Conservation (phyloP, 2,888 invertebrate genomes). For the Ceriagrion tenellum region DNA sequence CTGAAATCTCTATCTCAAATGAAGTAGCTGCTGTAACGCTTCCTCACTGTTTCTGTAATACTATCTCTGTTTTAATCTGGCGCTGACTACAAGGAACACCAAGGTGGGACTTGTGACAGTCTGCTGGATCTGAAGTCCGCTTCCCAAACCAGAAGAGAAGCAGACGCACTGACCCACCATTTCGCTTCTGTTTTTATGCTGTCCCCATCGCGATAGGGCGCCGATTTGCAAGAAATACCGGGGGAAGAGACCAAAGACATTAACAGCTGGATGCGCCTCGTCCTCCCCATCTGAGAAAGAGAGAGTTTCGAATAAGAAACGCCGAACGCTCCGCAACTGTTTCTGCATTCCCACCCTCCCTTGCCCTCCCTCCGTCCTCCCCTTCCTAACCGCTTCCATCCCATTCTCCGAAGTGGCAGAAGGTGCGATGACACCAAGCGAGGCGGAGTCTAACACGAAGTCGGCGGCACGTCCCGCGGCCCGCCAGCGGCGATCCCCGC, state of each 20-base stretch:
- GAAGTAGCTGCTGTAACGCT: no score
- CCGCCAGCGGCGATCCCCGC: background rate
- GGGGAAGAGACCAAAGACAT: no score
- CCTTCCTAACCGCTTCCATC: background rate
- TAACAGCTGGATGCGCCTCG: no score
- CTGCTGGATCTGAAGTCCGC: no score
- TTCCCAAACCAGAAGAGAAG: no score
- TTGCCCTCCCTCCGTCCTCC: background rate
- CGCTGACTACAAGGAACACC: no score
- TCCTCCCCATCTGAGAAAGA: no score
- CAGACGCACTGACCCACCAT: background rate
- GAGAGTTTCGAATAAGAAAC: background rate
- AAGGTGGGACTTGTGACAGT: no score
- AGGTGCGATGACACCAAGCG: conserved; percentile 10
- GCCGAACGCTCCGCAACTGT: background rate
- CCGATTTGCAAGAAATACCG: background rate
- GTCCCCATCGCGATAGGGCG: background rate
- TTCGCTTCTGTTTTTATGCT: background rate
- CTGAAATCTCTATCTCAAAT: no score
- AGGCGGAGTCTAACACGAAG: background rate
- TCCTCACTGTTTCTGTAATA: no score
- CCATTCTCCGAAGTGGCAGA: background rate
- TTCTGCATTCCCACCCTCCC: background rate
- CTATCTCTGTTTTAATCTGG: no score
- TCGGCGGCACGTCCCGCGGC: background rate